phyloP scores from a whole-genome alignment of 2,113 vertebrate species.

The Plecturocebus donacophilus region DNA sequence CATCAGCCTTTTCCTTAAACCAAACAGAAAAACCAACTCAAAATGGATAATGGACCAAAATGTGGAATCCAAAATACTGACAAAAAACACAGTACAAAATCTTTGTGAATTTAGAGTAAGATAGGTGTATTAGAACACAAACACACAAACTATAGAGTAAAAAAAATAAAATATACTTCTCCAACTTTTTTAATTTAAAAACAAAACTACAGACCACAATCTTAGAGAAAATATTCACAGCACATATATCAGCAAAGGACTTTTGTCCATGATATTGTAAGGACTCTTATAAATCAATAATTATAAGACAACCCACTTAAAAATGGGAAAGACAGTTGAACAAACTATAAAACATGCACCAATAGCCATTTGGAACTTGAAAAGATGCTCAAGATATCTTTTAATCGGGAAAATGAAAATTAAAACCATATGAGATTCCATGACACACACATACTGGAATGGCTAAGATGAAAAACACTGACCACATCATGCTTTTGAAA shows the following conservation, averaged over 20 bases:
- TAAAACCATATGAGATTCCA: background rate
- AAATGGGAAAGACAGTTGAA: background rate
- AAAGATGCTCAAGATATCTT: background rate
- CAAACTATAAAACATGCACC: background rate
- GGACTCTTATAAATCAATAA: background rate
- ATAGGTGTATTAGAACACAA: background rate
- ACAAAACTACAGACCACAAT: background rate
- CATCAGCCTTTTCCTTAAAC: background rate
- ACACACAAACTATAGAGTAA: background rate
- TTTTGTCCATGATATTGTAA: background rate
- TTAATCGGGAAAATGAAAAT: background rate
- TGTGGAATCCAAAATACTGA: background rate
- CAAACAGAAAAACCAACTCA: constrained; percentile 2
- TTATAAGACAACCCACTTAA: background rate
- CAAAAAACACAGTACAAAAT: background rate
- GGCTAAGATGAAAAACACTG: background rate
- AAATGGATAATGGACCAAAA: background rate
- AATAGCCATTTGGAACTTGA: background rate
- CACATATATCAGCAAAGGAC: background rate
- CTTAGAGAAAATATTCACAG: background rate
- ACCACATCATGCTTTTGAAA: background rate
- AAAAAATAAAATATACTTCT: background rate
- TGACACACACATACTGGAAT: background rate
- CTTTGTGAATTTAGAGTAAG: background rate
- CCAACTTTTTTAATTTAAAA: background rate